A percentile compares a stretch with the other conserved stretches of the same genome.
These are phyloP conservation scores for Campopleginae sp. DNA, from an alignment of 2,888 invertebrate genomes.

Conservation along the genomic window DNA sequence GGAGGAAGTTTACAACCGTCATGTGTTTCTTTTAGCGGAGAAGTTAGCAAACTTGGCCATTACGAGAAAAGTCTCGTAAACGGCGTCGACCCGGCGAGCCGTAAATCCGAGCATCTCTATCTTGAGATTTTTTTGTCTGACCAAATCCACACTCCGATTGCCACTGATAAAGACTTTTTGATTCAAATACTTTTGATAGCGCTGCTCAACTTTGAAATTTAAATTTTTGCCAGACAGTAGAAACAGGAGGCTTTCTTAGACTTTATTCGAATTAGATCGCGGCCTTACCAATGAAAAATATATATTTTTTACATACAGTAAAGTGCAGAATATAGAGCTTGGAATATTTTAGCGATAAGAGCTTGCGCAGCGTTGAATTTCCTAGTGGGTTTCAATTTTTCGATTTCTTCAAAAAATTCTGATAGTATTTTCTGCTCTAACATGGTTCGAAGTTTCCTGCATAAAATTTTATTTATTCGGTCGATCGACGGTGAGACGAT, in stretches of 20 bases:
- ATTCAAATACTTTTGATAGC: neutral
- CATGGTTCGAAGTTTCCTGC: neutral
- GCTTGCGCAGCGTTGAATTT: neutral
- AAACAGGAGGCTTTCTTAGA: neutral
- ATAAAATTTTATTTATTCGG: neutral
- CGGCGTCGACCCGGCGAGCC: neutral
- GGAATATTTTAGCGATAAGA: neutral
- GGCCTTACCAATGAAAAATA: neutral
- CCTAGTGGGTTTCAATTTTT: neutral
- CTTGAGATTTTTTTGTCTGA: neutral
- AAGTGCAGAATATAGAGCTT: neutral
- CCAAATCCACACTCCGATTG: neutral
- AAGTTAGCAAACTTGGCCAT: conserved; percentile 16
- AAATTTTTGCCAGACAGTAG: neutral
- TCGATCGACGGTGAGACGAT: conserved; percentile 27
- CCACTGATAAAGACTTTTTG: neutral
- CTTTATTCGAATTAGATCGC: neutral
- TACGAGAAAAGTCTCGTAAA: conserved; percentile 7
- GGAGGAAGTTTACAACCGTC: neutral
- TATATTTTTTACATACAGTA: neutral
- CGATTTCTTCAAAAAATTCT: neutral
- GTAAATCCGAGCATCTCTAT: neutral
- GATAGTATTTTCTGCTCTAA: neutral
- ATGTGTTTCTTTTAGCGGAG: conserved; percentile 7
- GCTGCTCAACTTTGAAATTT: neutral